A percentile compares a stretch with the other conserved stretches of the same genome.
Conservation (phyloP, 2,888 invertebrate genomes). For the Hypolimnas misippus region DNA sequence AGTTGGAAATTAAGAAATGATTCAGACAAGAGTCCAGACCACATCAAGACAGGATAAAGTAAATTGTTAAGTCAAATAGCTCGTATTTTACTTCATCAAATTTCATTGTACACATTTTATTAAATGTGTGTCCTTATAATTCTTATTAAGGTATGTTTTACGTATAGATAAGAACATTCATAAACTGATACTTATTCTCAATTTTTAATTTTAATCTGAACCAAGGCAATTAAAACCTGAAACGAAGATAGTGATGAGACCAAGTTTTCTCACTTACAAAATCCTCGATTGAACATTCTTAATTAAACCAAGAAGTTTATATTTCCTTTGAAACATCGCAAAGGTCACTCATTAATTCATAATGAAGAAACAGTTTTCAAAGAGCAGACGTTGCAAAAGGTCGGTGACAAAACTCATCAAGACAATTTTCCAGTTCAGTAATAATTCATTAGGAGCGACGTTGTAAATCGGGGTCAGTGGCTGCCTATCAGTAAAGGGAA, state of each 20-base stretch:
- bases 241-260: background rate
- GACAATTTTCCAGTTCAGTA: constrained; percentile 45
- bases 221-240: background rate
- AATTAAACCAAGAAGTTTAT: constrained; percentile 9
- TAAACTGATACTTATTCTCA: too few species aligned
- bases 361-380: constrained; percentile 30
- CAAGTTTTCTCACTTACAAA: background rate
- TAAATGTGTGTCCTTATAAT: background rate
- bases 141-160: background rate
- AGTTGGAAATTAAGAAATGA: constrained; percentile 1
- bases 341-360: constrained; percentile 27
- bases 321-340: constrained; percentile 17
- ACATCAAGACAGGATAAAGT: background rate
- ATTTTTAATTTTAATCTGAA: background rate
- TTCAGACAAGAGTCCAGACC: background rate
- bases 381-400: constrained; percentile 29
- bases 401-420: constrained; percentile 38
- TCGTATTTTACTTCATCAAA: background rate
- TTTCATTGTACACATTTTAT: too few species aligned
- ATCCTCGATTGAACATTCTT: background rate
- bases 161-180: too few species aligned
- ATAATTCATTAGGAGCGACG: constrained; percentile 43
- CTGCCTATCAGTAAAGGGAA: constrained; percentile 34
- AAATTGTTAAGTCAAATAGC: background rate
- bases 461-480: constrained; percentile 43